Evolutionary conservation across 2,888 invertebrate genomes (phyloP).

Genomic region (Balanococcus diminutus): DNA sequence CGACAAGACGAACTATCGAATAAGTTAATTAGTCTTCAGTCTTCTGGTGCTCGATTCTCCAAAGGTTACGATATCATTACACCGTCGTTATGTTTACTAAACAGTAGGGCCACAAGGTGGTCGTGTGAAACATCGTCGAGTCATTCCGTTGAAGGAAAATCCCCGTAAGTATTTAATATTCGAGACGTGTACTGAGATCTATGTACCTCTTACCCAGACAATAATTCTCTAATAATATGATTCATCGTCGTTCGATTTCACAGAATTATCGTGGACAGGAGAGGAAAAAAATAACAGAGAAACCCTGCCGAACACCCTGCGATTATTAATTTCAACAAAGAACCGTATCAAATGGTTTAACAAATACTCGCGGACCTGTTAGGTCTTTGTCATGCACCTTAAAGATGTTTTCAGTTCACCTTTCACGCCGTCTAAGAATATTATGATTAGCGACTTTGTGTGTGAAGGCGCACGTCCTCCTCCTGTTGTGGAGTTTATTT

Average conservation of each 20-base stretch:
- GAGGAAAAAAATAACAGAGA: not conserved
- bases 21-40: not conserved
- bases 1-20: not conserved
- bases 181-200: not conserved
- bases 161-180: not conserved
- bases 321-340: slow-evolving; percentile 11
- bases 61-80: not conserved
- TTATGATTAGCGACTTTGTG: slow-evolving; percentile 9
- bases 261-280: not conserved
- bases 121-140: not conserved
- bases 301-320: not conserved
- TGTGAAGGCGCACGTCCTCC: not conserved
- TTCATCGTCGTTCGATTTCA: not conserved
- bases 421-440: not conserved
- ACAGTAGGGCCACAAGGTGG: not conserved
- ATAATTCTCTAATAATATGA: not conserved
- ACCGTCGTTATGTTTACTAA: not conserved
- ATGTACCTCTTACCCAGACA: not conserved
- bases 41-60: not conserved
- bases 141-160: not conserved
- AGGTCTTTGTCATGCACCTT: not conserved
- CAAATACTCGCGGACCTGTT: not conserved
- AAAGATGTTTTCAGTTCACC: not conserved
- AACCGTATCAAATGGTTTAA: not conserved
- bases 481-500: not conserved